phyloP scores from a whole-genome alignment of 2,888 invertebrate genomes.

The Nysson spinosus region DNA sequence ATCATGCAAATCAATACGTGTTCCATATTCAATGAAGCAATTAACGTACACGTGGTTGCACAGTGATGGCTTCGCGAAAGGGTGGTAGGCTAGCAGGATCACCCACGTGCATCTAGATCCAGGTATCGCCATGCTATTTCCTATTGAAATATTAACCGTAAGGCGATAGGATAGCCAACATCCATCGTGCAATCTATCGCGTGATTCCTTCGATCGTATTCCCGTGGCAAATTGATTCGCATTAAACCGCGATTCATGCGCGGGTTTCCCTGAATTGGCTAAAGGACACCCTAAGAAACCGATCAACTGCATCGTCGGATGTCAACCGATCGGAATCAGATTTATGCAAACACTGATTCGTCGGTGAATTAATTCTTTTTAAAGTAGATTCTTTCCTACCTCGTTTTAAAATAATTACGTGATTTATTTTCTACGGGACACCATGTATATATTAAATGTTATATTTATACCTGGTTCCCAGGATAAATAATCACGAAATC shows the following conservation, averaged over 20 bases:
- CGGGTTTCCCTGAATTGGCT: slow-evolving; percentile 25
- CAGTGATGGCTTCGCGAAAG: slow-evolving; percentile 38
- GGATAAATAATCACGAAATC: too few species aligned
- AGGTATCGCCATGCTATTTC: slow-evolving; percentile 65
- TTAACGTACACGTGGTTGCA: slow-evolving; percentile 69
- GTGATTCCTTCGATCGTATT: slow-evolving; percentile 55
- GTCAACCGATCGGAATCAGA: too few species aligned
- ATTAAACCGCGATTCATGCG: slow-evolving; percentile 46
- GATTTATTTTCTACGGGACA: too few species aligned
- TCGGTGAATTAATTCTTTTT: too few species aligned
- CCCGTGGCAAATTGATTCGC: slow-evolving; percentile 54
- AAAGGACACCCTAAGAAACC: slow-evolving; percentile 40
- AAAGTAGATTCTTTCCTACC: too few species aligned
- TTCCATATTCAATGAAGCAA: slow-evolving; percentile 76
- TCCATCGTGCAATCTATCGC: slow-evolving; percentile 67
- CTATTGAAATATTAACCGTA: slow-evolving; percentile 74
- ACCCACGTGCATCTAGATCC: slow-evolving; percentile 42
- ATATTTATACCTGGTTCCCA: too few species aligned
- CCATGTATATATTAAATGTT: too few species aligned
- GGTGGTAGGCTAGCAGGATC: slow-evolving; percentile 25
- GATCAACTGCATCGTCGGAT: too few species aligned
- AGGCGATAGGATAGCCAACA: slow-evolving; percentile 64
- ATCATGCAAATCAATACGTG: slow-evolving; percentile 70
- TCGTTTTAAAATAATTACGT: too few species aligned
- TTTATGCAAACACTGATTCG: too few species aligned